These are phyloP conservation scores for Leucopsar rothschildi DNA, from an alignment of 2,113 vertebrate species.

Conservation along the genomic window DNA sequence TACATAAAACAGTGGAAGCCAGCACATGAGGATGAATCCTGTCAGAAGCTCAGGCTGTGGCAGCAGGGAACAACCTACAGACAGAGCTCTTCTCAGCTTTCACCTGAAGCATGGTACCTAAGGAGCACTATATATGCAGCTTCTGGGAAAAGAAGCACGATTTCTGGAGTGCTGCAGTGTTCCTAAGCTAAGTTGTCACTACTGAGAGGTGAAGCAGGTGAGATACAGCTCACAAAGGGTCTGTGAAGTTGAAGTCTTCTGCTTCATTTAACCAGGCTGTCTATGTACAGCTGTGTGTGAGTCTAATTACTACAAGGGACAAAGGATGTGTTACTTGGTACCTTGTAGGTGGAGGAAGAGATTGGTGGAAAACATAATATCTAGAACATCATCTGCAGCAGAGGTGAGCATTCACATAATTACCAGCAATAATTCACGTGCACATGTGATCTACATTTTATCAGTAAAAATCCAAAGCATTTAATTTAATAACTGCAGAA, in stretches of 20 bases:
- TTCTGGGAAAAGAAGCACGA: background rate
- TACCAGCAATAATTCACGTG: background rate
- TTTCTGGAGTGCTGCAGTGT: background rate
- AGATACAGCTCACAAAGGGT: background rate
- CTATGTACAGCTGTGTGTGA: background rate
- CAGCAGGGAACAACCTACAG: background rate
- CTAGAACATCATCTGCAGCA: background rate
- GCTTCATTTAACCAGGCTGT: background rate
- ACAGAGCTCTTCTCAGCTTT: background rate
- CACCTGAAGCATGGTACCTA: background rate
- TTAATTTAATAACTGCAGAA: background rate
- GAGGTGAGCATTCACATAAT: background rate
- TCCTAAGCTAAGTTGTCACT: background rate
- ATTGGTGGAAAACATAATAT: background rate
- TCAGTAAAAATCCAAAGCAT: background rate
- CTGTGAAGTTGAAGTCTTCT: background rate
- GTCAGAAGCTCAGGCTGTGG: background rate
- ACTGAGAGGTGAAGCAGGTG: background rate
- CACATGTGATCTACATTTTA: background rate
- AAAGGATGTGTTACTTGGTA: background rate
- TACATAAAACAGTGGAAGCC: background rate
- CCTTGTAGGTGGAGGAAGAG: background rate
- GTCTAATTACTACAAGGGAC: background rate
- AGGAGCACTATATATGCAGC: fast-evolving
- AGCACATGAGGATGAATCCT: background rate